phyloP scores from a whole-genome alignment of 30 jellyfish, hydroid and myxozoan species.

The Turritopsis dohrnii region DNA sequence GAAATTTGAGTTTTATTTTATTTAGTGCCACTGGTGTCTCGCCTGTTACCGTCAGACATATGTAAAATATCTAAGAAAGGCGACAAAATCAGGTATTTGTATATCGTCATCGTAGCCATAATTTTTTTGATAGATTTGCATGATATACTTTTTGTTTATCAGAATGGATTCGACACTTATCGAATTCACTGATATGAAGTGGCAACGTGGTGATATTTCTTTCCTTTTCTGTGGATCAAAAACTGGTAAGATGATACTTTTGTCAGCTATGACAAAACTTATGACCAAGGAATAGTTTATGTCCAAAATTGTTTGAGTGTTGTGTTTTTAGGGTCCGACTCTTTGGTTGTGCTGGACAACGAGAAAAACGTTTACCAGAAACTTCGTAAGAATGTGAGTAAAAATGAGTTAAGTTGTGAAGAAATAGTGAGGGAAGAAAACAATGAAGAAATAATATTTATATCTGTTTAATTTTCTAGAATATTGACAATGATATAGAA shows the following conservation, averaged over 20 bases:
- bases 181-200: conserved; percentile 88
- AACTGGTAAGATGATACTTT: conserved; percentile 60
- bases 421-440: too few species aligned
- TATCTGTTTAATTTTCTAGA: conserved; percentile 29
- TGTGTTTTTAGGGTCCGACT: conserved; percentile 41
- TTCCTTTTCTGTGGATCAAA: conserved; percentile 61
- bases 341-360: conserved; percentile 69
- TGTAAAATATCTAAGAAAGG: conserved; percentile 85
- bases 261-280: too few species aligned
- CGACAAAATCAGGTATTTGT: conserved; percentile 65
- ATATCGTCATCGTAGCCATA: neutral
- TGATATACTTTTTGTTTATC: neutral
- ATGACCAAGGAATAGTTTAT: too few species aligned
- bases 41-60: conserved; percentile 88
- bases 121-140: neutral
- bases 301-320: neutral
- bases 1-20: too few species aligned
- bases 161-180: conserved; percentile 91
- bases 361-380: conserved; percentile 77
- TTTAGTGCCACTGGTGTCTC: conserved; percentile 87
- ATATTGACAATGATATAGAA: conserved; percentile 63
- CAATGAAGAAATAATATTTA: neutral
- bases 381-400: conserved; percentile 67
- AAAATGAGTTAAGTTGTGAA: too few species aligned
- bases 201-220: conserved; percentile 92